Base-by-base conservation (phyloP, 1,140 invertebrate species). In the Nasonia giraulti region DNA sequence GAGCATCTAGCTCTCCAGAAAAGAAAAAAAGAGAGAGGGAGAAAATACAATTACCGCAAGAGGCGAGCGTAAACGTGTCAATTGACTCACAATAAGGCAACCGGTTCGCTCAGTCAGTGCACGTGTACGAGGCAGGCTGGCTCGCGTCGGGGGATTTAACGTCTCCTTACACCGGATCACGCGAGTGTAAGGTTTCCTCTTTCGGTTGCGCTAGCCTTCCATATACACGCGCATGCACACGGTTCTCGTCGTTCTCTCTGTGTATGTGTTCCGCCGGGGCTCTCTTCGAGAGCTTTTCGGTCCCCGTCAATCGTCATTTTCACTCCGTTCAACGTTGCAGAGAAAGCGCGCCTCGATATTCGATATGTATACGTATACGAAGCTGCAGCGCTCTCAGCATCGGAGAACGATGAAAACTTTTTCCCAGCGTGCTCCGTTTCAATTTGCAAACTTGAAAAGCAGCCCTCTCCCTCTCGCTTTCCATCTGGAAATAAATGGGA, bases 141-240 rank as follows among this genome's bases (percentile, higher is more conserved):
- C 73, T 40, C 73, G 73, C 73, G 27, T 10, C 37, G 78, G 62
- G 55, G 78, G 62, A 80, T 80, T 80, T 80, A 80, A 44, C 20
- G 55, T 68, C 78, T 69, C 62, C 78, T 69, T 83, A 75, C 66
- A 80, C 55, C 78, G 78, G 78, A 80, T 80, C n/a, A 80, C 31
- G 80, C 69, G 87, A 83, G 80, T 80, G 40, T 80, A 80, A 80
- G 79, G 79, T 80, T 80, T 80, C 79, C 68, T 71, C 79, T 80
- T 71, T 80, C 66, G 74, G 47, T 44, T 71, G 33, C 33, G 40
- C 33, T 40, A 37, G 37, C 73, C 47, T 73, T n/a, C 3, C 55
- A 89, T 89, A 50, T 85, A 66, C 62, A 17, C 0, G 8, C 40
- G 10, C 40, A 44, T 10, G 8, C 8, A 44, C 40, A 44, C 40